Base-by-base conservation (phyloP, 2,113 vertebrate species). In the Heteronetta atricapilla region DNA sequence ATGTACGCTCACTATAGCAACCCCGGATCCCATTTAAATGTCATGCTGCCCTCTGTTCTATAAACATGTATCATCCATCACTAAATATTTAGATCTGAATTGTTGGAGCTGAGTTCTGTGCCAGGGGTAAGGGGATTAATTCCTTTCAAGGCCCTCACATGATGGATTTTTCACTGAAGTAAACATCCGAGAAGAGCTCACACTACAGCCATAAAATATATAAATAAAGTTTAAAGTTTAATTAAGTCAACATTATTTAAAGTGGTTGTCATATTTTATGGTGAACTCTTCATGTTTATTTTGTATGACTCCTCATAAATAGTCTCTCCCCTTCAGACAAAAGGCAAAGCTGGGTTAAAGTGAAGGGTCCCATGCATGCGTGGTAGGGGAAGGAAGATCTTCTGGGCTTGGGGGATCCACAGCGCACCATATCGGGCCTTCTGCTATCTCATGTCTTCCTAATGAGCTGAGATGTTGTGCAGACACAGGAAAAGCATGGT, bases 61-160 rank as follows among this genome's bases (percentile, higher is more conserved):
- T 98, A 98, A 98, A 98, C 98, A 98, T 97, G 98, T 96, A 98
- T 98, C 98, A 98, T 98, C 98, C 98, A 98, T 98, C 98, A 98
- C 98, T 98, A 98, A 98, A 98, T 98, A 98, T 98, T 98, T 98
- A 98, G 98, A 98, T 98, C 98, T 98, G 97, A 98, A 98, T 98
- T 98, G 98, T 98, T 98, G 98, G 97, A 98, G 95, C 96, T 97
- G 97, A 98, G 98, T 97, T 98, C 97, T 98, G 97, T 98, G 98
- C 98, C 98, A 98, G 98, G 98, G 98, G 97, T 97, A 97, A 96
- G 97, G 97, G 98, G 98, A 98, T 98, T 98, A 98, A 98, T 98
- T 98, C 98, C 98, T 98, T 98, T 98, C 98, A 98, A 98, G 97
- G 98, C 96, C 95, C 97, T 98, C 95, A 95, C 97, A 98, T 98